These are phyloP conservation scores for Octonoba sinensis DNA, from an alignment of 2,888 invertebrate genomes.

Conservation along the genomic window DNA sequence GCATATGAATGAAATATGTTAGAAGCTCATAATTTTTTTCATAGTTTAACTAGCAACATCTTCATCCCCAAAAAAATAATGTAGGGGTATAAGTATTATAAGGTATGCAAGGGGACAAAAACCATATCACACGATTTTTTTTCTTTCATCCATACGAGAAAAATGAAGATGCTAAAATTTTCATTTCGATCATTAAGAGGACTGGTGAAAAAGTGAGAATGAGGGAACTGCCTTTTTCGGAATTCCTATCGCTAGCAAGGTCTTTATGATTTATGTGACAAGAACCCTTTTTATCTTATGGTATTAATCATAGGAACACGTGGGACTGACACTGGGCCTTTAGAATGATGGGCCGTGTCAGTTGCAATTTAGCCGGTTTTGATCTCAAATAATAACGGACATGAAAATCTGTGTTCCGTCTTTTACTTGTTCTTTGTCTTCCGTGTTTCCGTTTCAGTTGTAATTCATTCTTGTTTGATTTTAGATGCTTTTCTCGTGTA, in stretches of 20 bases:
- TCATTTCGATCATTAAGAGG: slow-evolving; percentile 45
- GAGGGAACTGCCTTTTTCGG: slow-evolving; percentile 36
- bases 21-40: too few species aligned
- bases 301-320: slow-evolving; percentile 45
- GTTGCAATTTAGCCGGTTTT: slow-evolving; percentile 30
- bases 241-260: slow-evolving; percentile 40
- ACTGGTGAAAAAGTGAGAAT: slow-evolving; percentile 36
- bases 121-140: too few species aligned
- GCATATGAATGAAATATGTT: too few species aligned
- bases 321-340: slow-evolving; percentile 32
- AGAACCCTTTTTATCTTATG: slow-evolving; percentile 21
- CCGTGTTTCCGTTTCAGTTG: not conserved
- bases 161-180: slow-evolving; percentile 29
- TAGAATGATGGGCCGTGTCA: slow-evolving; percentile 42
- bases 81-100: too few species aligned
- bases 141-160: not conserved
- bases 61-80: too few species aligned
- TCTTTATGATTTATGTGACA: slow-evolving; percentile 46
- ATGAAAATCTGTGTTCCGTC: slow-evolving; percentile 7
- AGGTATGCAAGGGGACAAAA: too few species aligned
- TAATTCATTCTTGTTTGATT: slow-evolving; percentile 16
- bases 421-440: slow-evolving; percentile 9
- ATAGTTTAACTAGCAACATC: too few species aligned
- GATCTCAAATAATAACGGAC: slow-evolving; percentile 40
- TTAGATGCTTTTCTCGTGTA: not conserved